A percentile compares a stretch with the other conserved stretches of the same genome.
These are phyloP conservation scores for Ormyrus labotus DNA, from an alignment of 2,888 invertebrate genomes.

Conservation along the genomic window DNA sequence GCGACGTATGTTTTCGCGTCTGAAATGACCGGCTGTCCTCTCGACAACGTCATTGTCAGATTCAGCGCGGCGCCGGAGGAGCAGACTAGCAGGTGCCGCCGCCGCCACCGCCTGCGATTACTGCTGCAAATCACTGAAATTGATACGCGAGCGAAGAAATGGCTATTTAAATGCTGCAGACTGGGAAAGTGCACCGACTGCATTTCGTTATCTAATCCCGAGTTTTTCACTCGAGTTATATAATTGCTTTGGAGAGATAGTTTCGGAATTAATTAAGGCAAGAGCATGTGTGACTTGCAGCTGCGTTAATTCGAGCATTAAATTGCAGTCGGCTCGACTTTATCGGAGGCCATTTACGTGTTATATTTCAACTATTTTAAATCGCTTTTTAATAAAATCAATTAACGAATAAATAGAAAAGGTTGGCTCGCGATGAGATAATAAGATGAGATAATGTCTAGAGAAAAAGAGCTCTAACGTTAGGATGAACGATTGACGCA, in stretches of 20 bases:
- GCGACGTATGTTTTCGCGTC: background rate
- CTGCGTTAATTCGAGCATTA: constrained; percentile 31
- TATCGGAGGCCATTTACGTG: too few relatives aligned
- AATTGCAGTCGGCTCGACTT: background rate
- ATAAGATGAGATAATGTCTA: background rate
- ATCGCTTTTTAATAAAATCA: too few relatives aligned
- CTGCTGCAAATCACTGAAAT: background rate
- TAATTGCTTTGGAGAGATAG: constrained; percentile 23
- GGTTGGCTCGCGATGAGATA: too few relatives aligned
- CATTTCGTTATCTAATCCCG: constrained; percentile 28
- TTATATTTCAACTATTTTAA: too few relatives aligned
- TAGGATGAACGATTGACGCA: constrained; percentile 72
- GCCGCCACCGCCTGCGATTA: constrained; percentile 12
- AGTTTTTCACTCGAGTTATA: constrained; percentile 2
- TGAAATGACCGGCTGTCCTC: background rate
- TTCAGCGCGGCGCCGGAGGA: background rate
- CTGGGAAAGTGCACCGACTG: background rate
- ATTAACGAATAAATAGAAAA: too few relatives aligned
- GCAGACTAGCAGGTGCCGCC: too few relatives aligned
- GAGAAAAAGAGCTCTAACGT: background rate
- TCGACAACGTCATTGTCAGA: constrained; percentile 13
- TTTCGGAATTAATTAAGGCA: constrained; percentile 1
- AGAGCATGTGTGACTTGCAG: constrained; percentile 9
- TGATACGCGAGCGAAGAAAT: constrained; percentile 4
- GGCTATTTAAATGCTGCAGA: constrained; percentile 31